Base-by-base conservation (phyloP, 2,113 vertebrate species). In the Cryptotis parvus region DNA sequence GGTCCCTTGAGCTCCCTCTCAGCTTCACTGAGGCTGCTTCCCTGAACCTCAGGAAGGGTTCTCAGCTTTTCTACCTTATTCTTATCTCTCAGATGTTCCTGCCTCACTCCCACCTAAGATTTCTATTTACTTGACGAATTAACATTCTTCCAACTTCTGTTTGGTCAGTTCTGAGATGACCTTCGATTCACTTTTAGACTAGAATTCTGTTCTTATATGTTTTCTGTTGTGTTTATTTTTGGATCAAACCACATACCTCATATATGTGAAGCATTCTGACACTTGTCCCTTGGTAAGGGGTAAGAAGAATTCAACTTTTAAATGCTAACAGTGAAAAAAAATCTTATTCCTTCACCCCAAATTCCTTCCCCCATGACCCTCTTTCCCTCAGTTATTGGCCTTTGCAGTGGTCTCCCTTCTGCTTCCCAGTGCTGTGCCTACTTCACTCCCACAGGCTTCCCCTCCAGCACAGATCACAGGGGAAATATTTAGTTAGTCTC, bases 401-500 rank as follows among this genome's bases (percentile, higher is more conserved):
- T 81, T 76, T 16, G 29, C 61, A 29, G 58, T 12, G 84, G 87
- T 89, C 87, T 74, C 37, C 39, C 85, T 91, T 58, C 75, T 58
- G n/a, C 43, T 84, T 94, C 75, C 77, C 61, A 27, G 6, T 63
- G 20, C 90, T 72, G 5, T 49, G 82, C 69, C 87, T 84, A 10
- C 69, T 73, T 89, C 9, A 41, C 84, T 92, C 91, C 84, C 89
- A 87, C 86, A 90, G 83, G 45, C 84, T 81, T 94, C 41, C 80
- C 87, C 87, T 94, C 69, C 65, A 55, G 92, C 37, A 3, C 52
- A 94, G 93, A 92, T 96, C 96, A 95, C 76, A 95, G 93, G 91
- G 79, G 96, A 96, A 97, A 94, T 96, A 95, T 95, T 96, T 96
- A 94, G 86, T 95, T 91, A 90, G 69, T 92, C 66, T 91, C 89